phyloP scores from a whole-genome alignment of 2,113 vertebrate species.

The Pristiophorus japonicus region DNA sequence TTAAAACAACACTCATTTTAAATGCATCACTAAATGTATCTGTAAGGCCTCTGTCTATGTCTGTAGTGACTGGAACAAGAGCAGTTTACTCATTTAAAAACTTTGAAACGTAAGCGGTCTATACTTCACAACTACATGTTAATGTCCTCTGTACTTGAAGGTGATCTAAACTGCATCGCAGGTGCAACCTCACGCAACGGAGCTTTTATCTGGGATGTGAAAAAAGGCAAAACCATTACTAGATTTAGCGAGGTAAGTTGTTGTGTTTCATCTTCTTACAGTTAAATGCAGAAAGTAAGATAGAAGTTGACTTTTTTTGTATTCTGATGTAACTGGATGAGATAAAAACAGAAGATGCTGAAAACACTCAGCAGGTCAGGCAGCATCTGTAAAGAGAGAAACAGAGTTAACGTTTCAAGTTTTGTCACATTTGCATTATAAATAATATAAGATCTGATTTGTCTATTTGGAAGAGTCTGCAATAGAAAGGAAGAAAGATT shows the following conservation, averaged over 20 bases:
- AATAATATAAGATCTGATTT: constrained; percentile 60
- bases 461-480: constrained; percentile 48
- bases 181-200: constrained; percentile 88
- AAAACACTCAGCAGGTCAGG: background rate
- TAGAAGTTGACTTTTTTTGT: background rate
- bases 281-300: background rate
- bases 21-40: background rate
- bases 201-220: constrained; percentile 92
- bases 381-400: background rate
- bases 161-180: constrained; percentile 90
- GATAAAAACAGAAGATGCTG: background rate
- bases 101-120: background rate
- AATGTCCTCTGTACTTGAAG: constrained; percentile 52
- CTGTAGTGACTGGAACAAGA: background rate
- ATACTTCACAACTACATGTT: background rate
- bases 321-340: background rate
- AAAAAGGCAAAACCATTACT: constrained; percentile 85
- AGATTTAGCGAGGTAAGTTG: constrained; percentile 80
- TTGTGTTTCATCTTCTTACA: background rate
- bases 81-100: background rate
- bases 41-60: background rate
- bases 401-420: background rate
- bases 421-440: constrained; percentile 47
- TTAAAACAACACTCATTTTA: background rate
- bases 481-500: no score